Base-by-base conservation (phyloP, 2,797 vertebrate genomes). In the Psittacula derbiana region DNA sequence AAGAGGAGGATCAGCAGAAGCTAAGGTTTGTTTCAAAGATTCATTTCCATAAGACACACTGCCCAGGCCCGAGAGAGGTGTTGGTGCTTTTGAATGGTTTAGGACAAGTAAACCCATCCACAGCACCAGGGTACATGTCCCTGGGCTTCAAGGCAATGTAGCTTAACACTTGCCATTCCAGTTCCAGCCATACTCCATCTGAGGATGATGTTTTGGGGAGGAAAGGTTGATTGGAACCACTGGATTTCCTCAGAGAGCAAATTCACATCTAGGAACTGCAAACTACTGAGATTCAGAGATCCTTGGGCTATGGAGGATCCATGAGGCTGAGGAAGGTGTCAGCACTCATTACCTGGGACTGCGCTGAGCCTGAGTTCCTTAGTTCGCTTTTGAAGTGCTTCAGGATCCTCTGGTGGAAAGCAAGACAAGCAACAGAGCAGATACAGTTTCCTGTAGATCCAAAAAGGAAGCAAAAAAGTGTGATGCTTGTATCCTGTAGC, bases 1-100 rank as follows among this genome's bases (percentile, higher is more conserved):
- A 97, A 47, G 98, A 99, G 36, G 98, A 99, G 62, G 96, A 98
- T 40, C 79, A 69, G 79, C 95, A 98, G 74, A 98, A 98, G 65
- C 25, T 91, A 40, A 98, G 97, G 98, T 98, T 71, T 6, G 90
- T 92, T 75, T 92, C 86, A 91, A 61, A 79, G 61, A 43, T 62
- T 19, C 2, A 9, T 86, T 78, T 47, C 8, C 6, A 11, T 50
- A 12, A 23, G 10, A 14, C 52, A 9, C 12, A 28, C 25, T 43
- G 21, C n/a, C 41, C 46, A 47, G 6, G 25, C 33, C 49, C 44
- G 25, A 16, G 52, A 41, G 41, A 57, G 33, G 7, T 23, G 7
- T 12, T 64, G 28, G 6, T 70, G 23, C 17, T 78, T 80, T 65
- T 53, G 43, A 36, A 19, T 10, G 23, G 43, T 46, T 67, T n/a